Evolutionary conservation across 2,113 vertebrate genomes (phyloP).

Genomic region (Brachyhypopomus occidentalis): DNA sequence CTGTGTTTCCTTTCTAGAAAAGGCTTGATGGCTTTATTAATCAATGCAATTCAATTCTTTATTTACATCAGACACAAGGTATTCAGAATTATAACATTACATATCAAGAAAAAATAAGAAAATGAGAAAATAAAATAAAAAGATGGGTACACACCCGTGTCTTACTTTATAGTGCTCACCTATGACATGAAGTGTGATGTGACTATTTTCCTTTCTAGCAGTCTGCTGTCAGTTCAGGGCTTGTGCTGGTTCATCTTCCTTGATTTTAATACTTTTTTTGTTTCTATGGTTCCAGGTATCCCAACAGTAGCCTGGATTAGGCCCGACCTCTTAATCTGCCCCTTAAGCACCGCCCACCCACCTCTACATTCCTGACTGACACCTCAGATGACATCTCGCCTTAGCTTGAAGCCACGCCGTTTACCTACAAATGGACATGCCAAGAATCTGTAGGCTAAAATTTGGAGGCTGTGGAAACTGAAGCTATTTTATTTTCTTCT

Average conservation of each 20-base stretch:
- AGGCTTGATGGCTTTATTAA: too few relatives aligned
- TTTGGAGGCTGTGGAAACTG: slow-evolving; percentile 71
- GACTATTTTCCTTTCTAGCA: not conserved
- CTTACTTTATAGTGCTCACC: not conserved
- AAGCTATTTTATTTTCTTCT: slow-evolving; percentile 72
- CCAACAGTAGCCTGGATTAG: slow-evolving; percentile 69
- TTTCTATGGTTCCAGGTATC: slow-evolving; percentile 64
- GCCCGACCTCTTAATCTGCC: slow-evolving; percentile 55
- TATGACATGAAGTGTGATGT: not conserved
- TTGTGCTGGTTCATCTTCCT: not conserved
- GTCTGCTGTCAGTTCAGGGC: not conserved
- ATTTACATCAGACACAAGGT: too few relatives aligned
- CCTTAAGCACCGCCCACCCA: slow-evolving; percentile 55
- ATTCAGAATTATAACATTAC: too few relatives aligned
- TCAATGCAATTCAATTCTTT: too few relatives aligned
- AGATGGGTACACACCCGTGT: too few relatives aligned
- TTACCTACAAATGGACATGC: slow-evolving; percentile 63
- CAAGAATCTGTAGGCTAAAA: slow-evolving; percentile 65
- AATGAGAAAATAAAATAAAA: too few relatives aligned
- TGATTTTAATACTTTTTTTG: not conserved
- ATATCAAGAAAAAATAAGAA: too few relatives aligned
- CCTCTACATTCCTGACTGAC: slow-evolving; percentile 79
- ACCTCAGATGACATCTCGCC: slow-evolving; percentile 65
- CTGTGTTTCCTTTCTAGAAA: too few relatives aligned
- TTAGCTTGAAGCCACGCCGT: slow-evolving; percentile 71